Conservation (phyloP, 2,113 vertebrate species). For the Rallus limicola region DNA sequence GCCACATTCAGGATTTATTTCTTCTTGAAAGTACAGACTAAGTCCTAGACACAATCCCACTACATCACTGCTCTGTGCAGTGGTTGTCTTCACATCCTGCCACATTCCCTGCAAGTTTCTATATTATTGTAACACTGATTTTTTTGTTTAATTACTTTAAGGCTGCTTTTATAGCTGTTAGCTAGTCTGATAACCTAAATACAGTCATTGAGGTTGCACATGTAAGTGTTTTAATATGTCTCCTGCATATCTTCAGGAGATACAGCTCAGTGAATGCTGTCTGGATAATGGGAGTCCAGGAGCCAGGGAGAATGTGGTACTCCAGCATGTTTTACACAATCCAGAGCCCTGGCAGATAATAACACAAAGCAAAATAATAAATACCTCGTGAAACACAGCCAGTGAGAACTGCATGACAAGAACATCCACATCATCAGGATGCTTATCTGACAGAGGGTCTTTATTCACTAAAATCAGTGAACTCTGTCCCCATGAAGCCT, state of each 20-base stretch:
- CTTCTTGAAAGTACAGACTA: conserved; percentile 7
- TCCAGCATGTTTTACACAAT: background rate
- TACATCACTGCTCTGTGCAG: background rate
- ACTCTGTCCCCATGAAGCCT: background rate
- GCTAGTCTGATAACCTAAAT: background rate
- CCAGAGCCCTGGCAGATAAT: background rate
- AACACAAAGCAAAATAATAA: background rate
- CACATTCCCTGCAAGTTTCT: background rate
- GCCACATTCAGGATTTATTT: conserved; percentile 26
- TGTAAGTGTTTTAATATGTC: background rate
- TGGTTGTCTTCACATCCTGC: background rate
- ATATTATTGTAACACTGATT: background rate
- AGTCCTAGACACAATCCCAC: background rate
- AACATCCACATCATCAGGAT: background rate
- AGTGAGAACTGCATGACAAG: too few species aligned
- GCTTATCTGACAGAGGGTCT: background rate
- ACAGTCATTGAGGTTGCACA: background rate
- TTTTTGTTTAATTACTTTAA: background rate
- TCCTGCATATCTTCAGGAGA: background rate
- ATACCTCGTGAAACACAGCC: background rate
- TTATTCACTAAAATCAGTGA: background rate
- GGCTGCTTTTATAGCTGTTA: background rate
- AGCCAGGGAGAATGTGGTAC: background rate
- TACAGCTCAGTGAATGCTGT: background rate
- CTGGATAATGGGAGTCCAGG: background rate